Evolutionary conservation across 2,888 invertebrate genomes (phyloP), one percentile per base, ranked within the genome.

Genomic region (Agrochola macilenta): DNA sequence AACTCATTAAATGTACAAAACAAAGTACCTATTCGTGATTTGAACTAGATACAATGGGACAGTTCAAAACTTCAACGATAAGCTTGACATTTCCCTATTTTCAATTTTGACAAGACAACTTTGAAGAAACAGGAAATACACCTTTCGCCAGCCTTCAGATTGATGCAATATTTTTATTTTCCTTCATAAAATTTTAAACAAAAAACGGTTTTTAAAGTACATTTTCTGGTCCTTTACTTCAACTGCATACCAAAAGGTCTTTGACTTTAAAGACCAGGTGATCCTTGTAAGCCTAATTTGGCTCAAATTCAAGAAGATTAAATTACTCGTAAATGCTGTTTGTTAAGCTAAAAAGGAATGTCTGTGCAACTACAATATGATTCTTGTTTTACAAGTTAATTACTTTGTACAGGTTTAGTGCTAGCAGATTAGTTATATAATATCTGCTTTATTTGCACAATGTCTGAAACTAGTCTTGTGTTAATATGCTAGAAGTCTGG

Each of bases 281-380:
- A 74, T 74, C 63, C 83, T 82, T 78, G 49, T n/a, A 57, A 70
- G 66, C 61, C 74, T 77, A 76, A 76, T 78, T 84, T 82, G 74
- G 82, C 76, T 69, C 65, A 57, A 73, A 74, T 65, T 57, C 68
- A 64, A 79, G 66, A 71, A 69, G 69, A 64, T 65, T 75, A 49
- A 74, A 58, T 69, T 78, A n/a, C n/a, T n/a, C n/a, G n/a, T n/a
- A 58, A 76, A 72, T 70, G 46, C 71, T 78, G 76, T 87, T 79
- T 78, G 64, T 71, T 58, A 75, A 76, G 68, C 70, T 72, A 35
- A 68, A 64, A 70, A 60, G 65, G 26, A 61, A 43, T 69, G 39
- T 57, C 61, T 69, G 54, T 35, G n/a, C 60, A 66, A 63, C 66
- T 57, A 39, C 11, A 39, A n/a, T 65, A 52, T 17, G 17, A 73